These are phyloP conservation scores for Nestor notabilis DNA, from an alignment of 2,113 vertebrate species.

Conservation along the genomic window DNA sequence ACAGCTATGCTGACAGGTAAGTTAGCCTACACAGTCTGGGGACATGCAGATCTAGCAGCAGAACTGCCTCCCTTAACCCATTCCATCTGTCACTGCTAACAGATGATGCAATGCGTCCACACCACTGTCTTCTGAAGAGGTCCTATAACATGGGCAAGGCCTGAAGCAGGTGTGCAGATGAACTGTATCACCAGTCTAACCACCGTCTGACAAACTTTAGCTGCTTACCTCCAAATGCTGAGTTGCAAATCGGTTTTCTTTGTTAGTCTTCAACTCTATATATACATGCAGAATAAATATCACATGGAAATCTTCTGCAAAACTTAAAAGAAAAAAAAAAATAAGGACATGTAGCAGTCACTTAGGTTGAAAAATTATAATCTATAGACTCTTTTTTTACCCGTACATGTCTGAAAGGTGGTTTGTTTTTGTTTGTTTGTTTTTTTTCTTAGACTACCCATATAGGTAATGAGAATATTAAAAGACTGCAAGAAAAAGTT, in stretches of 20 bases:
- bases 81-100: not conserved
- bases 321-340: not conserved
- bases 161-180: not conserved
- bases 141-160: rapidly evolving
- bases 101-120: rapidly evolving
- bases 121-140: not conserved
- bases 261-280: not conserved
- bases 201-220: not conserved
- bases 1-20: not conserved
- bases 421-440: too few species aligned
- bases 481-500: not conserved
- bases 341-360: not conserved
- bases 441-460: not conserved
- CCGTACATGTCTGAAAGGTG: not conserved
- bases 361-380: not conserved
- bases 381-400: not conserved
- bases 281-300: not conserved
- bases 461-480: not conserved
- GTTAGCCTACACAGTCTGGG: too few species aligned
- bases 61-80: not conserved
- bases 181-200: not conserved
- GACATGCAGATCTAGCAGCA: not conserved
- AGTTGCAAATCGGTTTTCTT: not conserved
- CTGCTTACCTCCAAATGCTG: not conserved
- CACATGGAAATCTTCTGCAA: not conserved